Percentiles rank a stretch among this genome's conserved stretches.
Evolutionary conservation across 1,140 invertebrate genomes (phyloP).

Genomic region (Drosophila elegans): DNA sequence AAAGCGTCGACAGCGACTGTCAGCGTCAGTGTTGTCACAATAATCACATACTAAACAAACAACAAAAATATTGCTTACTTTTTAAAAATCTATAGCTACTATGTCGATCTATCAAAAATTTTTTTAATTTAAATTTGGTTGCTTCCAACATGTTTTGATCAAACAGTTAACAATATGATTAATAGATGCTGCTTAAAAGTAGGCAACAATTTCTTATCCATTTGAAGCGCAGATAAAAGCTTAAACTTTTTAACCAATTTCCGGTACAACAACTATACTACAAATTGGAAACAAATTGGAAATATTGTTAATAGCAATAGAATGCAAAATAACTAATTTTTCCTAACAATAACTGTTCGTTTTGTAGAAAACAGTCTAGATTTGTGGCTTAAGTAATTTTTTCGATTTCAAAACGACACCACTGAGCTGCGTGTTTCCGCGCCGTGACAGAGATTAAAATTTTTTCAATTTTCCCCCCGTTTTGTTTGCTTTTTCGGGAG

Average conservation of each 20-base stretch:
- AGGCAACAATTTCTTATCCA: neutral
- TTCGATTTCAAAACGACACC: neutral
- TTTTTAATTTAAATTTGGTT: neutral
- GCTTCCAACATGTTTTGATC: neutral
- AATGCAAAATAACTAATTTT: too few species aligned
- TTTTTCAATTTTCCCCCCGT: slow-evolving; percentile 64
- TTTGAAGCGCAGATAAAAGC: neutral
- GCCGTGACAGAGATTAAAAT: slow-evolving; percentile 72
- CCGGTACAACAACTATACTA: neutral
- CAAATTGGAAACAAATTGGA: too few species aligned
- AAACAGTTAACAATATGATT: neutral
- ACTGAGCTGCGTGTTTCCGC: slow-evolving; percentile 65
- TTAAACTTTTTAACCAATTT: neutral
- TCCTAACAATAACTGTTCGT: too few species aligned
- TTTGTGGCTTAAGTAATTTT: neutral
- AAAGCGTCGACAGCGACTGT: slow-evolving; percentile 58
- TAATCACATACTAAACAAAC: neutral
- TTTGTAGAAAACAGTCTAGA: neutral
- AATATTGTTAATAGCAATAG: too few species aligned
- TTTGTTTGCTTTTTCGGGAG: slow-evolving; percentile 59
- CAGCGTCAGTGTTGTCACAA: slow-evolving; percentile 32
- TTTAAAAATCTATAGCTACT: neutral
- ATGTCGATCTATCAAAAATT: too few species aligned
- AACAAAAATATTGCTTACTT: too few species aligned
- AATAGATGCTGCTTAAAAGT: neutral